Percentiles rank a stretch among this genome's conserved stretches.
Conservation (phyloP, 2,797 vertebrate genomes). For the Pseudopleuronectes americanus region DNA sequence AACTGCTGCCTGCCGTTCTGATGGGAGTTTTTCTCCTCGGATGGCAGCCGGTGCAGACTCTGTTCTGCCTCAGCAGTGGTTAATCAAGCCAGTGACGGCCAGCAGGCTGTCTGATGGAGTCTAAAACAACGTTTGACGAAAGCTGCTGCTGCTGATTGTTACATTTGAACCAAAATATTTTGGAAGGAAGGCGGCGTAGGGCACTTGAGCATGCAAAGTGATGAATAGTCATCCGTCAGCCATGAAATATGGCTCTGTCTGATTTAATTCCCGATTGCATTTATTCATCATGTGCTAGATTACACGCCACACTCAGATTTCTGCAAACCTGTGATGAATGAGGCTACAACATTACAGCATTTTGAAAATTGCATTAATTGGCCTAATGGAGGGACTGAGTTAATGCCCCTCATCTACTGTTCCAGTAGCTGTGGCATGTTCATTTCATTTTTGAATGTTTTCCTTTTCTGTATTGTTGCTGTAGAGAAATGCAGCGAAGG, state of each 20-base stretch:
- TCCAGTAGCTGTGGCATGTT: not conserved
- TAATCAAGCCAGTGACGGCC: conserved; percentile 43
- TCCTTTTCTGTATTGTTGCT: not conserved
- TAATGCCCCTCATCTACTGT: conserved; percentile 18
- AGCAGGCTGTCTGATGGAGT: conserved; percentile 38
- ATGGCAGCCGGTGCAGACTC: conserved; percentile 35
- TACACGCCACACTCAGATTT: conserved; percentile 21
- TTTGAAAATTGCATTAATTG: conserved; percentile 48
- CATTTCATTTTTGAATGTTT: no score
- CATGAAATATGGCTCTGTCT: conserved; percentile 22
- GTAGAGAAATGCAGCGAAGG: not conserved
- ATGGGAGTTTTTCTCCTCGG: conserved; percentile 43
- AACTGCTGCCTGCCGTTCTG: conserved; percentile 41
- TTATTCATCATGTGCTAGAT: conserved; percentile 38
- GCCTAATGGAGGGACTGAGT: conserved; percentile 17
- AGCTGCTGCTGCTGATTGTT: conserved; percentile 42
- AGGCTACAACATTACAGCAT: conserved; percentile 22
- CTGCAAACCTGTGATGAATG: conserved; percentile 27
- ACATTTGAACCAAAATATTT: conserved; percentile 45
- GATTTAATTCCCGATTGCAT: conserved; percentile 30
- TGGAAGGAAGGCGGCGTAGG: conserved; percentile 26
- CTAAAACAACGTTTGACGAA: conserved; percentile 26
- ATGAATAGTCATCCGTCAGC: conserved; percentile 21
- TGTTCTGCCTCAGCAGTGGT: conserved; percentile 54
- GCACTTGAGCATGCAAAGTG: conserved; percentile 16